Conservation (phyloP, 1,140 invertebrate species). For the Ephestia elutella region DNA sequence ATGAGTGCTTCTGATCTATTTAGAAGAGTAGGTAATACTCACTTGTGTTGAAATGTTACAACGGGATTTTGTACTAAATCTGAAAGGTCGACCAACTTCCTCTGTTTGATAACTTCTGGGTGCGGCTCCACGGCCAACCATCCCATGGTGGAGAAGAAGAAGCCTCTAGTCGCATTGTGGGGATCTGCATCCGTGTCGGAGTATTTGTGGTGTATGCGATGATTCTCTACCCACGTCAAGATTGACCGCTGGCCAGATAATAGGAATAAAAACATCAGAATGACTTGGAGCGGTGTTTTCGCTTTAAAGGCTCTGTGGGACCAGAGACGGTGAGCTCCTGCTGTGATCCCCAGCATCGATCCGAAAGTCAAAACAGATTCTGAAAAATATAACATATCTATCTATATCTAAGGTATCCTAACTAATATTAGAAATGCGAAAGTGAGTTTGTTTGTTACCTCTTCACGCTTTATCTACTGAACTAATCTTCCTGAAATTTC, state of each 20-base stretch:
- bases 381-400: too few species aligned
- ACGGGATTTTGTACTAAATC: conserved; percentile 83
- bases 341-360: conserved; percentile 78
- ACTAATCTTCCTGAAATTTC: too few species aligned
- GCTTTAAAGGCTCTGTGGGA: conserved; percentile 89
- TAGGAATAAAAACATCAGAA: conserved; percentile 72
- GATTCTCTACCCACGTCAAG: conserved; percentile 75
- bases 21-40: conserved; percentile 23
- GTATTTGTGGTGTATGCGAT: conserved; percentile 81
- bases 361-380: too few species aligned
- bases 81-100: conserved; percentile 71
- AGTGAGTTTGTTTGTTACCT: too few species aligned
- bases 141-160: conserved; percentile 80
- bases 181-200: conserved; percentile 81
- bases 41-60: conserved; percentile 81
- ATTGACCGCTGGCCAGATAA: conserved; percentile 78
- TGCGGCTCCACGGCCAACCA: conserved; percentile 78
- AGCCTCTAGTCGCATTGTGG: conserved; percentile 78
- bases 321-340: conserved; percentile 89
- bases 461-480: too few species aligned
- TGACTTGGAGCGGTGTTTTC: conserved; percentile 80
- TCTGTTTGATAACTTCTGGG: conserved; percentile 71
- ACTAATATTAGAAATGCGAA: too few species aligned
- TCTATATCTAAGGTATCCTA: too few species aligned
- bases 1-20: too few species aligned